Evolutionary conservation across 2,797 vertebrate genomes (phyloP).

Genomic region (Cyprinella venusta): DNA sequence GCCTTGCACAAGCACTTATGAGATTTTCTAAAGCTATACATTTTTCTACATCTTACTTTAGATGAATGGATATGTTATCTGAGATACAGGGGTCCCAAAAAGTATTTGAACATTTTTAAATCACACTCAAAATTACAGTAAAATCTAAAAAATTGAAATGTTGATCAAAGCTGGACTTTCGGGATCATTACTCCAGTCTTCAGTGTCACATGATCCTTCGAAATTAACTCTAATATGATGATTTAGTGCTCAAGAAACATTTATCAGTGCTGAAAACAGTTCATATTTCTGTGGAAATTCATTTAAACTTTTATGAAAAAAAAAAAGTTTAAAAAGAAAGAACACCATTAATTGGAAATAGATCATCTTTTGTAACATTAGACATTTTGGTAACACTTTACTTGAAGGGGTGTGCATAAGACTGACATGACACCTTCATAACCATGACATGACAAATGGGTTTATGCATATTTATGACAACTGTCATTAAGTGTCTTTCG

Average conservation of each 20-base stretch:
- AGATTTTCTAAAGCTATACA: constrained; percentile 3
- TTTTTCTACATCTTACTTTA: not conserved
- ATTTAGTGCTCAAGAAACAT: not conserved
- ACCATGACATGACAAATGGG: too few relatives aligned
- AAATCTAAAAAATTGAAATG: not conserved
- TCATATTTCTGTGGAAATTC: not conserved
- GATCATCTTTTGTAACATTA: not conserved
- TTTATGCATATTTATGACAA: too few relatives aligned
- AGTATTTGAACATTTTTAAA: not conserved
- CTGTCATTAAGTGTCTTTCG: too few relatives aligned
- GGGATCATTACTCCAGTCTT: not conserved
- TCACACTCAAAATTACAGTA: not conserved
- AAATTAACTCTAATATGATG: not conserved
- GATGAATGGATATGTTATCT: not conserved
- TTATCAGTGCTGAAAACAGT: not conserved
- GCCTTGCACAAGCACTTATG: constrained; percentile 6
- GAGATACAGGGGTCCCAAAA: not conserved
- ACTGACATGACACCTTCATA: too few relatives aligned
- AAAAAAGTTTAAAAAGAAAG: too few relatives aligned
- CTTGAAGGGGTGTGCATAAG: too few relatives aligned
- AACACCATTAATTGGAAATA: not conserved
- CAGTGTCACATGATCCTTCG: not conserved
- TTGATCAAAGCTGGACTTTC: not conserved
- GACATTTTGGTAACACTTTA: not conserved
- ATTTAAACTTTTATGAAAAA: not conserved